phyloP scores from a whole-genome alignment of 2,113 vertebrate genomes.

The Spheniscus mendiculus region DNA sequence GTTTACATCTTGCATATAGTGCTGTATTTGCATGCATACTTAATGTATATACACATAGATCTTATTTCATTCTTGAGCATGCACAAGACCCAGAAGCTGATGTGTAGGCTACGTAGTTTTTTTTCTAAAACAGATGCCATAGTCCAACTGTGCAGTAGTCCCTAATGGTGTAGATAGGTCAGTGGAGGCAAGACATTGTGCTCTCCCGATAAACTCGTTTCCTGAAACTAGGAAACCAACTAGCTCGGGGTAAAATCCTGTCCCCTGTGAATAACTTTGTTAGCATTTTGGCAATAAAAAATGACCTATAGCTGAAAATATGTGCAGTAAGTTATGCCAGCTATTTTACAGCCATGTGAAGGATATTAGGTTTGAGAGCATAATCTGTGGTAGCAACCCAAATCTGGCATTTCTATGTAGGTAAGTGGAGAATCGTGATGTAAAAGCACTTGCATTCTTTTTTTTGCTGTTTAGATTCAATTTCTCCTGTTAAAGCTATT shows the following conservation, averaged over 20 bases:
- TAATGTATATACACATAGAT: background rate
- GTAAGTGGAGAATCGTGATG: background rate
- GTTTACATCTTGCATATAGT: background rate
- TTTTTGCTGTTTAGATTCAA: background rate
- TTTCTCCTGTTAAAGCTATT: background rate
- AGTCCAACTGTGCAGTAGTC: background rate
- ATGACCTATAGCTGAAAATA: background rate
- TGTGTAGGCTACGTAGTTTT: fast-evolving
- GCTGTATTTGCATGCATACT: background rate
- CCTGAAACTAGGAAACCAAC: background rate
- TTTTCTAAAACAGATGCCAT: background rate
- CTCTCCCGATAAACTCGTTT: background rate
- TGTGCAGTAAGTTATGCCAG: background rate
- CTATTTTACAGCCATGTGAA: background rate
- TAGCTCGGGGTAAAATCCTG: background rate
- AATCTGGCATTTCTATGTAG: background rate
- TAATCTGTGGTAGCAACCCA: background rate
- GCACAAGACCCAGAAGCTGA: background rate
- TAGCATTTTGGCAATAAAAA: background rate
- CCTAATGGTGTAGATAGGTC: background rate
- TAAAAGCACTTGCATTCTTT: background rate
- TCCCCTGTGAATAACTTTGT: background rate
- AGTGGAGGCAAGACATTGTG: background rate
- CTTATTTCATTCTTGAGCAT: fast-evolving
- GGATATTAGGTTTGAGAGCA: background rate